Evolutionary conservation across 92 coral and sea anemone genomes (phyloP), one percentile per base, ranked within the genome.

Genomic region (Micromussa lordhowensis): DNA sequence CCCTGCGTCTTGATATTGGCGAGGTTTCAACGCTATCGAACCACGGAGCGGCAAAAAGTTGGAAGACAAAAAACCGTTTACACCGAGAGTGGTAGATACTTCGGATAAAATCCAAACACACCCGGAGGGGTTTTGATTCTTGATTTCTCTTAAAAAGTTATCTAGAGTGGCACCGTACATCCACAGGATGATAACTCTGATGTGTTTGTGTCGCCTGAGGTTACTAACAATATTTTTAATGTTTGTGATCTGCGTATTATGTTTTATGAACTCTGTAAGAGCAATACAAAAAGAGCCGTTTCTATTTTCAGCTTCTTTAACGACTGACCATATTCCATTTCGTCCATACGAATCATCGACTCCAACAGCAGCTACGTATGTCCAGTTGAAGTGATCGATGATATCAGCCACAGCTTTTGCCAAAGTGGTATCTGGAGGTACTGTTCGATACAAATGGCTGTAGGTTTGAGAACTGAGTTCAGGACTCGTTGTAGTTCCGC

Each of bases 1-100:
- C 3, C 36, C 69, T 4, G n/a, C 17, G 44, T 88, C 91, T 24
- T 79, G 48, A 59, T 81, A 85, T 17, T 75, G 66, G 57, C 79
- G 80, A 3, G 92, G 94, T 22, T 86, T 55, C 35, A 94, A 48
- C n/a, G 72, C 84, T 29, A 80, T 29, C 4, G 84, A 80, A 31
- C 73, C 84, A 35, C 61, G 4, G 0, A 80, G 30, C 18, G 51
- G 12, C 1, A 31, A 24, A 40, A 80, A 35, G 29, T n/a, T 4
- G 4, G 70, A 30, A 59, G 28, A 1, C 3, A 34, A 14, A 57
- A 24, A 63, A 31, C 69, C 64, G 18, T 55, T 26, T 80, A 8
- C 40, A 2, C 14, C 32, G 18, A 28, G 2, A 70, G 71, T 11
- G 53, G 18, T 13, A 11, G 29, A 36, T 80, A 13, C 10, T 1